Base-by-base conservation (phyloP, 2,888 invertebrate species). In the Resseliella maxima region DNA sequence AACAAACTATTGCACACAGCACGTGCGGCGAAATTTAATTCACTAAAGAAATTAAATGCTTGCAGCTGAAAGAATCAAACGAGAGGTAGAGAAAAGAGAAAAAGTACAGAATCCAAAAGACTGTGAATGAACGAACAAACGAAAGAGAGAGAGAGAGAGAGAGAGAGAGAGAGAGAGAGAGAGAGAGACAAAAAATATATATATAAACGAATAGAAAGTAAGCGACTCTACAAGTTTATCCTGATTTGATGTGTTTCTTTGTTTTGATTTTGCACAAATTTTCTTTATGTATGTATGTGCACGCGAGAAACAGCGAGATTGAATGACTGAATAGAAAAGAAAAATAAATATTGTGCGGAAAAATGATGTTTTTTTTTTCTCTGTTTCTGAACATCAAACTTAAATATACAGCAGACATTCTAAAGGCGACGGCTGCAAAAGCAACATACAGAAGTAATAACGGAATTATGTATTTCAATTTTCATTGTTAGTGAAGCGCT, bases 211-310 rank as follows among this genome's bases (percentile, higher is more conserved):
- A 35, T 31, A 35, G 15, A 72, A 72, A 72, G 3, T 15, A 72
- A 72, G 72, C 72, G 31, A 72, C 72, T 72, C 72, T 72, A 72
- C 72, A 72, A 72, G 72, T 72, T 27, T 72, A 72, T 72, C 72
- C 72, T 72, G 72, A 72, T 72, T 72, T 72, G 27, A 72, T 27
- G 12, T 35, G 35, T 72, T n/a, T 72, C 72, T 31, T 72, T 72
- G 31, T 1, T 72, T 18, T 72, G 1, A n/a, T 72, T 72, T 72
- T 8, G 27, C 5, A 8, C 24, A n/a, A 31, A 72, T 72, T 35
- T 24, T 24, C 8, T 3, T 24, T 24, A 24, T 24, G 18, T 50
- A 18, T 18, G 46, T 50, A 18, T 18, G 18, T 8, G 18, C 8
- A 18, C 8, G 46, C 8, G 18, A 50, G 46, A 6, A 18, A 50